Percentiles rank a stretch among this genome's conserved stretches.
These are phyloP conservation scores for Lepus townsendii DNA, from an alignment of 2,797 vertebrate species.

Conservation along the genomic window DNA sequence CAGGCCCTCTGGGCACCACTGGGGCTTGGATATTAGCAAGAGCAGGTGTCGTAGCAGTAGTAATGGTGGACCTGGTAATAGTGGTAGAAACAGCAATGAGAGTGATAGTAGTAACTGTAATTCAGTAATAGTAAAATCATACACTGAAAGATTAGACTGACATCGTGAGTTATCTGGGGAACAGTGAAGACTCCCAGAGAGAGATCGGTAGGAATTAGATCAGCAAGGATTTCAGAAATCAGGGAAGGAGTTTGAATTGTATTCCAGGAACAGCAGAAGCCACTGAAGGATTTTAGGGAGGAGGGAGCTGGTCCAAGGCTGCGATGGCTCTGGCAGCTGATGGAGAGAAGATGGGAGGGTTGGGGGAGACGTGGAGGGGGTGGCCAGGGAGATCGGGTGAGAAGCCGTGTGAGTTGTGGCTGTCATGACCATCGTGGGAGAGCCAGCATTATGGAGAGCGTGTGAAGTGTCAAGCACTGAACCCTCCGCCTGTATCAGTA, in stretches of 20 bases:
- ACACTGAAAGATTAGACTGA: neutral
- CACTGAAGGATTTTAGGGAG: neutral
- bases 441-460: neutral
- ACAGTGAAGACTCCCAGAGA: neutral
- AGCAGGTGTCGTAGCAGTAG: too few relatives aligned
- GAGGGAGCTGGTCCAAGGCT: too few relatives aligned
- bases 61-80: neutral
- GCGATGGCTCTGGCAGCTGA: neutral
- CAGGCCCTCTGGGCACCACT: too few relatives aligned
- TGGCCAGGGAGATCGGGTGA: neutral
- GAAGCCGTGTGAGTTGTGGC: neutral
- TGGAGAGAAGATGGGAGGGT: neutral
- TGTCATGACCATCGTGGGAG: too few relatives aligned
- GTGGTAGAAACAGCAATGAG: too few relatives aligned
- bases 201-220: neutral
- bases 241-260: neutral
- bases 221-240: neutral
- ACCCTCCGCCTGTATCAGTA: accelerated
- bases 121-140: neutral
- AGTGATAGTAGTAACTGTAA: neutral
- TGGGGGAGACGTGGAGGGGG: neutral
- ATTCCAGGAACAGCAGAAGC: neutral
- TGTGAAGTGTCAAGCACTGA: neutral
- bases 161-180: neutral
- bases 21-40: neutral